Conservation (phyloP, 92 coral and sea anemone genomes). For the Micromussa lordhowensis region DNA sequence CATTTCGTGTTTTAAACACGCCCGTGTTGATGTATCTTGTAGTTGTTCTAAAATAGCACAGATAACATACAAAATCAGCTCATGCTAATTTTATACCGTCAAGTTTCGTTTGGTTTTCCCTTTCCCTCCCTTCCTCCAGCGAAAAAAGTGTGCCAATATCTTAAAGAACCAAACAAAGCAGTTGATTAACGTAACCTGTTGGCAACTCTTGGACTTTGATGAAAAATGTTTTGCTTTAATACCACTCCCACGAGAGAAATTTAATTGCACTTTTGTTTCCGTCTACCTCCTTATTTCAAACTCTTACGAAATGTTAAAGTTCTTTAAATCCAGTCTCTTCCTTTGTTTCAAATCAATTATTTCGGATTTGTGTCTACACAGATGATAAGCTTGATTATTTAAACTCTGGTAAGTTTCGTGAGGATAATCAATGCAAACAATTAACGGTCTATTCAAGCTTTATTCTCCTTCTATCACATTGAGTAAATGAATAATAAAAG, state of each 20-base stretch:
- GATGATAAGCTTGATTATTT: neutral
- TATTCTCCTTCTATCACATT: neutral
- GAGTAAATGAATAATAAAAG: neutral
- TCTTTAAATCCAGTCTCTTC: neutral
- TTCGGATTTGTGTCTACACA: neutral
- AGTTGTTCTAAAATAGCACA: slow-evolving; percentile 29
- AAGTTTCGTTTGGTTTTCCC: neutral
- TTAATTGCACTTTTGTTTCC: neutral
- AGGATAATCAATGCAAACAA: slow-evolving; percentile 12
- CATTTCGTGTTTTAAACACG: no score
- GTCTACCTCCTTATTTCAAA: neutral
- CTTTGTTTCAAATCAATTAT: neutral
- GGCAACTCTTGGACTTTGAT: neutral
- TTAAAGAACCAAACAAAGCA: neutral
- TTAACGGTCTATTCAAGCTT: slow-evolving; percentile 1
- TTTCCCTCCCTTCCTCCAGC: neutral
- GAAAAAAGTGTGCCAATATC: neutral
- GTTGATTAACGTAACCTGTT: neutral
- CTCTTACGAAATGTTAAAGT: neutral
- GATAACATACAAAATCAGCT: neutral
- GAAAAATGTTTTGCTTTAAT: neutral
- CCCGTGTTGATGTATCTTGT: slow-evolving; percentile 6
- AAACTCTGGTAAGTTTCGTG: slow-evolving; percentile 7
- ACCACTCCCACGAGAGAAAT: neutral
- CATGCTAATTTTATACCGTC: neutral